Evolutionary conservation across 1,140 invertebrate genomes (phyloP), one percentile per base, ranked within the genome.

Genomic region (Drosophila azteca): DNA sequence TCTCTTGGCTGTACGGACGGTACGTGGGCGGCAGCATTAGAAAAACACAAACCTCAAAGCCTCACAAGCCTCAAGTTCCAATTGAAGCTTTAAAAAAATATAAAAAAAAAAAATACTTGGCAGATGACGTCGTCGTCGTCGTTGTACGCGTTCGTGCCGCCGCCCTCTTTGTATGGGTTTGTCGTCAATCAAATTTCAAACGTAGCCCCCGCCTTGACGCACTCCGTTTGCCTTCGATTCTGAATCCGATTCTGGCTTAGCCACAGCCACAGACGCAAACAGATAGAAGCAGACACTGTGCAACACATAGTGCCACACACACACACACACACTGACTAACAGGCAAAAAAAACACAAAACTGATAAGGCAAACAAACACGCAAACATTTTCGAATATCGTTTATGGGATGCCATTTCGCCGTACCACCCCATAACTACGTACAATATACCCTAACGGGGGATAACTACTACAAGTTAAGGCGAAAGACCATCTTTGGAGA

Each of bases 21-120:
- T 79, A 87, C 78, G 82, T 87, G 82, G 82, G 82, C 82, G 81
- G 81, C 81, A 55, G 72, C 43, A 68, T 80, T 75, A 71, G 69
- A 44, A 74, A 74, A 66, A 26, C 4, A 26, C 24, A 26, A 26
- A 26, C 24, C 24, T 26, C 24, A 20, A 20, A 20, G 17, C 17
- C 17, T 20, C 17, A 20, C 17, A 71, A 76, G 54, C 62, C 44
- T 41, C 65, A 71, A 72, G 78, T 81, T 87, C 45, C 24, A 68
- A 68, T 68, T 87, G 61, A 61, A 81, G 81, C 73, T 85, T 67
- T 68, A 9, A 39, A 39, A 39, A 39, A 87, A 85, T 85, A 73
- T 68, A 9, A 39, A 39, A 39, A 39, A n/a, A n/a, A n/a, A n/a
- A 76, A 87, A 85, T 85, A 73, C 73, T 85, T 85, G 80, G 74